phyloP scores from a whole-genome alignment of 2,888 invertebrate species.

The Auanema freiburgensis region DNA sequence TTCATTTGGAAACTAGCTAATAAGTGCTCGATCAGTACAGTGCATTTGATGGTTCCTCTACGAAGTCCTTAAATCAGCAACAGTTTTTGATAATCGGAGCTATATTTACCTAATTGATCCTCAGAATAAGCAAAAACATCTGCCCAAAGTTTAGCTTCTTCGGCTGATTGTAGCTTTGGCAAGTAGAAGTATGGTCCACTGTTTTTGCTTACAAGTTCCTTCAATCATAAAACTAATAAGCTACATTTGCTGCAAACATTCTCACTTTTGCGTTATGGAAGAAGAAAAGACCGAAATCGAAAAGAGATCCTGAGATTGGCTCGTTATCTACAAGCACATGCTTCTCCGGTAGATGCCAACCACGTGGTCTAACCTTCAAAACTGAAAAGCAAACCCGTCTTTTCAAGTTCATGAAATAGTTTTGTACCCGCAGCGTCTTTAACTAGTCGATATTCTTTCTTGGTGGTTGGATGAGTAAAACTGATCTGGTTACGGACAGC shows the following conservation, averaged over 20 bases:
- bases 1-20: slow-evolving; percentile 75
- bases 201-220: slow-evolving; percentile 69
- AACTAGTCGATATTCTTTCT: slow-evolving; percentile 58
- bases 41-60: slow-evolving; percentile 74
- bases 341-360: slow-evolving; percentile 76
- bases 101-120: slow-evolving; percentile 63
- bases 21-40: slow-evolving; percentile 77
- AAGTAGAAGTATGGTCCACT: slow-evolving; percentile 76
- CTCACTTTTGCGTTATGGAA: slow-evolving; percentile 71
- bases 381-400: slow-evolving; percentile 57
- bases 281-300: slow-evolving; percentile 75
- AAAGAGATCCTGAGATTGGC: slow-evolving; percentile 72
- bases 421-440: slow-evolving; percentile 68
- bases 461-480: slow-evolving; percentile 62
- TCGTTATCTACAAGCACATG: slow-evolving; percentile 64
- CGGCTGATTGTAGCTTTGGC: slow-evolving; percentile 74
- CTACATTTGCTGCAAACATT: neutral
- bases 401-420: neutral
- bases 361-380: slow-evolving; percentile 75
- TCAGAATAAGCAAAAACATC: slow-evolving; percentile 74
- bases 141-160: slow-evolving; percentile 75
- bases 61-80: slow-evolving; percentile 69
- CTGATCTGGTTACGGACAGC: slow-evolving; percentile 69
- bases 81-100: neutral
- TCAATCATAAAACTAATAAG: slow-evolving; percentile 3